Base-by-base conservation (phyloP, 2,888 invertebrate genomes). In the Tinea trinotella region DNA sequence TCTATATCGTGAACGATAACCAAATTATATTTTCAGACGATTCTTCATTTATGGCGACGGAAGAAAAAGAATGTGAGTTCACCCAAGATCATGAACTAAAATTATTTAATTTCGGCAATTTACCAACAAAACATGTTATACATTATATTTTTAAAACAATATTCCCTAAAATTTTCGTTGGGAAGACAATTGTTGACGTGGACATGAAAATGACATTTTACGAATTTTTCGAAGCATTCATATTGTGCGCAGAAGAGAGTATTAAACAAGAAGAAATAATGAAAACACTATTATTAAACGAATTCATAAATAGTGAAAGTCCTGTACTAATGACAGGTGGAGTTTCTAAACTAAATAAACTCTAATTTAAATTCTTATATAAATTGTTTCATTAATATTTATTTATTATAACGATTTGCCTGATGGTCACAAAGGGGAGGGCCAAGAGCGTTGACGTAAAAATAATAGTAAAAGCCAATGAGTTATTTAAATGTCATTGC, bases 161-260 rank as follows among this genome's bases (percentile, higher is more conserved):
- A 57, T 90, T 90, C 62, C 89, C 89, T 5, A 67, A 70, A 56
- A 67, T 90, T 22, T 68, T 63, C 49, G 60, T 67, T 6, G 61
- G 59, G 1, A 65, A 67, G 7, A 65, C 71, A 56, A 76, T 88
- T 46, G 70, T 87, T 59, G 64, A 88, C 61, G 72, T 89, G 56
- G 74, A 88, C 52, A 79, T 88, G 60, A 68, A 84, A 61, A 64
- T 90, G 40, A 86, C 87, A 0, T 90, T 90, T 67, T 81, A 87
- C 22, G 90, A 90, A 69, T 90, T 90, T 68, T 89, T 88, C 59
- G 89, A 90, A 68, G 81, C 81, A 12, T 71, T 90, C 53, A 57
- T 89, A 10, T 63, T 66, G 1, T 86, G 88, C 59, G 66, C 76
- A 1, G 71, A 78, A 53, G 71, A 77, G 62, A 83, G 81, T 18